These are phyloP conservation scores for Mimumesa dahlbomi DNA, from an alignment of 2,888 invertebrate genomes.

Conservation along the genomic window DNA sequence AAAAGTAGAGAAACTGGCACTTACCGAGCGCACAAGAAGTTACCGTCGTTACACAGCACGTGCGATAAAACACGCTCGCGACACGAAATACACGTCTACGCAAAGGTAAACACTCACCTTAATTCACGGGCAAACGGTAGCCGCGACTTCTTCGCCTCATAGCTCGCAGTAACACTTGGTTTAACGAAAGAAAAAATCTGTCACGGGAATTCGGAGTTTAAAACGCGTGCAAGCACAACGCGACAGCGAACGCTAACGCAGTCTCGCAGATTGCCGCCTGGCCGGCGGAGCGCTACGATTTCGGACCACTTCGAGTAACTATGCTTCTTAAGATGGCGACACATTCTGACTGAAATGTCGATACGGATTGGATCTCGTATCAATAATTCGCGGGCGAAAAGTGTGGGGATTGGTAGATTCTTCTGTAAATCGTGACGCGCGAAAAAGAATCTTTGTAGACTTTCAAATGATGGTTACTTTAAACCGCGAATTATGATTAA, in stretches of 20 bases:
- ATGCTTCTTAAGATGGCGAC: conserved; percentile 54
- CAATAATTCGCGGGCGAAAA: conserved; percentile 6
- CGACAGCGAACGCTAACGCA: conserved; percentile 40
- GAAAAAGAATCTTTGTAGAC: conserved; percentile 1
- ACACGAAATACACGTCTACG: conserved; percentile 12
- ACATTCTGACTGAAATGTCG: conserved; percentile 18
- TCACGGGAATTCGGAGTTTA: too few species aligned
- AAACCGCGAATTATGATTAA: not conserved
- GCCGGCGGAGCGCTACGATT: conserved; percentile 57
- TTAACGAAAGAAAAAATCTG: too few species aligned
- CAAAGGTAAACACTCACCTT: conserved; percentile 33
- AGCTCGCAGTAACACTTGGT: conserved; percentile 6
- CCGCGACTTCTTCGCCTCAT: conserved; percentile 11
- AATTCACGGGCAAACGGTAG: conserved; percentile 21
- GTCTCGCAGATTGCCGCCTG: conserved; percentile 63
- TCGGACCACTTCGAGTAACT: conserved; percentile 43
- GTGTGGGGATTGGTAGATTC: not conserved
- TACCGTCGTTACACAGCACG: conserved; percentile 31
- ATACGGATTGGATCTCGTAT: conserved; percentile 24
- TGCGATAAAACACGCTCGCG: conserved; percentile 8
- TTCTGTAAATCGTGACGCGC: not conserved
- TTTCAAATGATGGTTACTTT: not conserved
- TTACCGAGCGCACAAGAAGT: conserved; percentile 22
- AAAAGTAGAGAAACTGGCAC: conserved; percentile 11
- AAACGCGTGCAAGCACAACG: conserved; percentile 49